Conservation (phyloP, 2,888 invertebrate genomes). For the Melanotus villosus region DNA sequence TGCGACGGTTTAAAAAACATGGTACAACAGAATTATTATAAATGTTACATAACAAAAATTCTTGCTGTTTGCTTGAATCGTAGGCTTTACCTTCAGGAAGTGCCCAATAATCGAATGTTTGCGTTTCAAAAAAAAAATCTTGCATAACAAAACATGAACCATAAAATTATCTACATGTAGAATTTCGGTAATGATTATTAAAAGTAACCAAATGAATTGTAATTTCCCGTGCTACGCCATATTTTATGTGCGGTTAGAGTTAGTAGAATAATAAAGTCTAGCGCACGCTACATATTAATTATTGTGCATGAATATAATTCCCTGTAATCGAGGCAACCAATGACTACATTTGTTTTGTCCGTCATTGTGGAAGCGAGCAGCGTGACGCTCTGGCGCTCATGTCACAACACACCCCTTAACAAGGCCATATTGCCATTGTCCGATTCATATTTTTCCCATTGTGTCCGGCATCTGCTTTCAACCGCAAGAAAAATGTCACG, state of each 20-base stretch:
- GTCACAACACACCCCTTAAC: constrained; percentile 46
- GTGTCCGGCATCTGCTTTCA: constrained; percentile 41
- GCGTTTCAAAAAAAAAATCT: constrained; percentile 8
- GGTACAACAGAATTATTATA: neutral
- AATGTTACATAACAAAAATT: constrained; percentile 1
- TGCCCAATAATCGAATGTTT: constrained; percentile 23
- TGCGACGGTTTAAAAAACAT: neutral
- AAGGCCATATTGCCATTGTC: constrained; percentile 49
- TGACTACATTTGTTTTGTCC: constrained; percentile 53
- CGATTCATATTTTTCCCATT: constrained; percentile 36
- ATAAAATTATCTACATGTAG: neutral
- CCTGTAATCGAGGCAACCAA: constrained; percentile 54
- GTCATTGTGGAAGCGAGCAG: constrained; percentile 49
- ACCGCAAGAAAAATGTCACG: constrained; percentile 45
- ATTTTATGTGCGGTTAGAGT: constrained; percentile 29
- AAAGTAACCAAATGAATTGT: constrained; percentile 3
- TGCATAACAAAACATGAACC: neutral
- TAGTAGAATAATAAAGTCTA: constrained; percentile 11
- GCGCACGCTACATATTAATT: constrained; percentile 41
- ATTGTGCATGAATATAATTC: constrained; percentile 45
- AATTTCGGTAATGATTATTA: constrained; percentile 18
- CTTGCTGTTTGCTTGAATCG: neutral
- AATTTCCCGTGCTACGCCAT: constrained; percentile 33
- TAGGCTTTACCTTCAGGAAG: constrained; percentile 25
- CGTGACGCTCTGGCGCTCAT: constrained; percentile 49